Conservation (phyloP, 2,113 vertebrate species). For the Anarrhichthys ocellatus region DNA sequence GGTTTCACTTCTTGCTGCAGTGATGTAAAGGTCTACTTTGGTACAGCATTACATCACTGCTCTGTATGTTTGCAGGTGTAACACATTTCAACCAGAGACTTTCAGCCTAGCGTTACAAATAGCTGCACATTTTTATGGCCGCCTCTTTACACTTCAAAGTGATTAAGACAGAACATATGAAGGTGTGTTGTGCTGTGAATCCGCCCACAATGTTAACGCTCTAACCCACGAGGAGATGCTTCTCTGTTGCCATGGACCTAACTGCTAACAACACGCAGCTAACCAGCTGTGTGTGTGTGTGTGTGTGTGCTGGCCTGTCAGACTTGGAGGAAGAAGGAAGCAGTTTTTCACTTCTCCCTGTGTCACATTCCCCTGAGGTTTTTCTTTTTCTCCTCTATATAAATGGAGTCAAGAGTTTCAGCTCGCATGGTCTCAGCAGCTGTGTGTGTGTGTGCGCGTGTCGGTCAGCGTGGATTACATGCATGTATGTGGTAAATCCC, state of each 20-base stretch:
- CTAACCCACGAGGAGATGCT: slow-evolving; percentile 64
- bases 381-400: background rate
- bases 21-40: background rate
- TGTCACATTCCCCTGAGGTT: slow-evolving; percentile 18
- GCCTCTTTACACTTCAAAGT: background rate
- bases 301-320: slow-evolving; percentile 8
- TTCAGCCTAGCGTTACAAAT: background rate
- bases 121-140: background rate
- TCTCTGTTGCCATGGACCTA: slow-evolving; percentile 66
- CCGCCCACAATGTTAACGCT: slow-evolving; percentile 66
- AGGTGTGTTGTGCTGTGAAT: slow-evolving; percentile 60
- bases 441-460: background rate
- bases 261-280: slow-evolving; percentile 67
- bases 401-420: slow-evolving; percentile 39
- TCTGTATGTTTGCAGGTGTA: background rate
- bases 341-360: slow-evolving; percentile 23
- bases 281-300: slow-evolving; percentile 39
- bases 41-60: background rate
- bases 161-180: background rate
- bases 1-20: background rate
- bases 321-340: background rate
- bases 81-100: background rate
- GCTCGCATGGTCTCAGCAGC: slow-evolving; percentile 31
- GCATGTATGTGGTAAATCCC: slow-evolving; percentile 48
- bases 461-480: slow-evolving; percentile 9